These are phyloP conservation scores for Andinoacara biseriatus DNA, from an alignment of 2,113 vertebrate species.

Conservation along the genomic window DNA sequence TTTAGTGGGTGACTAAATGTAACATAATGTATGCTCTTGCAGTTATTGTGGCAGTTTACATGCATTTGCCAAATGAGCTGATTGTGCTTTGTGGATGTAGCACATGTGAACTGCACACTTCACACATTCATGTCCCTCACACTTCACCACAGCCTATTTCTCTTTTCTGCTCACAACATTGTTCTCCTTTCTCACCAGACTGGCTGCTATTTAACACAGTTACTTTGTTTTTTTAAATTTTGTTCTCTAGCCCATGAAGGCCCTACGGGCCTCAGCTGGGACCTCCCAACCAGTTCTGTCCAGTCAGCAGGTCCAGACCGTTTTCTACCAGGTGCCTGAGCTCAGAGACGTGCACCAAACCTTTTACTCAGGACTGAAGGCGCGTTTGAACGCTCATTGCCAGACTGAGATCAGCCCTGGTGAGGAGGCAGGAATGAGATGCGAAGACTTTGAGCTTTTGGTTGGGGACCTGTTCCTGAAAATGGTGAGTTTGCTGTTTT, in stretches of 20 bases:
- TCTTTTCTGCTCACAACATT: background rate
- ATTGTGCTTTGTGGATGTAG: background rate
- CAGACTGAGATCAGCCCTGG: background rate
- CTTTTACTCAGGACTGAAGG: conserved; percentile 70
- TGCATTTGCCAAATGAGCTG: background rate
- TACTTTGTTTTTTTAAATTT: accelerated
- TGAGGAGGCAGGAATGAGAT: background rate
- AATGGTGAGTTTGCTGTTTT: conserved; percentile 63
- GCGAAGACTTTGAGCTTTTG: conserved; percentile 28
- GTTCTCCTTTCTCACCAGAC: background rate
- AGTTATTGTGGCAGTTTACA: background rate
- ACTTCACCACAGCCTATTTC: background rate
- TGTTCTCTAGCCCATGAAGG: conserved; percentile 78
- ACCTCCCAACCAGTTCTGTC: conserved; percentile 83
- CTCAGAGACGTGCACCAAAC: conserved; percentile 75
- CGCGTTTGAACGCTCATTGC: conserved; percentile 39
- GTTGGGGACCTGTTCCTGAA: conserved; percentile 81
- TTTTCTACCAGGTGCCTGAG: conserved; percentile 83
- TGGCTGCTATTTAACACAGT: background rate
- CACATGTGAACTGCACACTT: background rate
- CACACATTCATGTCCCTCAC: background rate
- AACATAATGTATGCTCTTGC: background rate
- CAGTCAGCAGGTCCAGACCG: conserved; percentile 74
- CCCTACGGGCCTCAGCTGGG: conserved; percentile 77
- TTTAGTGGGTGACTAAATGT: background rate